A percentile compares a stretch with the other conserved stretches of the same genome.
Conservation (phyloP, 2,797 vertebrate genomes). For the Astyanax mexicanus region DNA sequence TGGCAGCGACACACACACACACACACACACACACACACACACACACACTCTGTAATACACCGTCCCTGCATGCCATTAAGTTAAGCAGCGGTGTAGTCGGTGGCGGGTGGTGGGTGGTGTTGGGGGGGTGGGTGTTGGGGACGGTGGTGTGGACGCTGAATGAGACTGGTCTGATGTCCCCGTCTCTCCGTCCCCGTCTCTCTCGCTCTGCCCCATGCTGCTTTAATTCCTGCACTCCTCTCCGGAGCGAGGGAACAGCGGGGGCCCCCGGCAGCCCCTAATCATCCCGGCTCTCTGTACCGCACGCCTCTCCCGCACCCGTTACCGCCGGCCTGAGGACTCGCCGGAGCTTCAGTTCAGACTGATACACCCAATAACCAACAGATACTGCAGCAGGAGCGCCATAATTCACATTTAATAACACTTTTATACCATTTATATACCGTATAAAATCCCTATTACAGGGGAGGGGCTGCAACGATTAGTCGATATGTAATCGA, state of each 20-base stretch:
- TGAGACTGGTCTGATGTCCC: conserved; percentile 49
- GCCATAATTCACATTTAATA: no score
- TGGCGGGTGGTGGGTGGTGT: no score
- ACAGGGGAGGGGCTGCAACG: no score
- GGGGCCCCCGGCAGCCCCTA: conserved; percentile 23
- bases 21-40: neutral
- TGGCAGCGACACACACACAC: neutral
- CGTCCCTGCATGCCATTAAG: neutral
- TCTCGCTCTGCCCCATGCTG: conserved; percentile 37
- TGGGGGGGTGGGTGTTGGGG: no score
- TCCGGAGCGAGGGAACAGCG: conserved; percentile 20
- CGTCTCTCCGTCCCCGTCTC: conserved; percentile 3
- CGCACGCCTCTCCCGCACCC: conserved; percentile 20
- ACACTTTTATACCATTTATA: no score
- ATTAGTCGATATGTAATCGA: no score
- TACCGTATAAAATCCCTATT: no score
- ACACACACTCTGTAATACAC: neutral
- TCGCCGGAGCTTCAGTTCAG: neutral
- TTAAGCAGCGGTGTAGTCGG: neutral
- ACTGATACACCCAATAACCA: no score
- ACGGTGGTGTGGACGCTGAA: conserved; percentile 42
- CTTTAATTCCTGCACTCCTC: conserved; percentile 51
- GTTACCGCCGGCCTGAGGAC: neutral
- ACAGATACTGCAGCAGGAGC: no score
- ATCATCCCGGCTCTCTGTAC: conserved; percentile 13